These are phyloP conservation scores for Aphelocoma californica DNA, from an alignment of 2,797 vertebrate species.

Conservation along the genomic window DNA sequence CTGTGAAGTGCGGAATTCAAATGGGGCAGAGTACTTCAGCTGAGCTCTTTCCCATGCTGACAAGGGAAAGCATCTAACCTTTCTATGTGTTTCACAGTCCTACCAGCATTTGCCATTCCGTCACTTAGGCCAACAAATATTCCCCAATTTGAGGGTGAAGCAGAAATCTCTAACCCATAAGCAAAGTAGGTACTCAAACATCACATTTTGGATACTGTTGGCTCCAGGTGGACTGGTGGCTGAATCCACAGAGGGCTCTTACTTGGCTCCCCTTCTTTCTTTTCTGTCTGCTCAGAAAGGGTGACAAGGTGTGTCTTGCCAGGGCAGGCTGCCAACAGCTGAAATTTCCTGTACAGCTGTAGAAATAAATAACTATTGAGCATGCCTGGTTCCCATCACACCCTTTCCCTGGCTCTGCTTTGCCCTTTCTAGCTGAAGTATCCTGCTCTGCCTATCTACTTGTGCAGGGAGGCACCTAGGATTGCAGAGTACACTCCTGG, in stretches of 20 bases:
- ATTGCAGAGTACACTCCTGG: accelerated
- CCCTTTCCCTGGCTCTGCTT: neutral
- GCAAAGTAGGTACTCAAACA: neutral
- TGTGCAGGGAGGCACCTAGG: neutral
- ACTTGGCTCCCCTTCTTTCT: neutral
- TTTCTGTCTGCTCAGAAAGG: neutral
- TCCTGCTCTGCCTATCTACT: neutral
- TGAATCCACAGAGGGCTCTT: neutral
- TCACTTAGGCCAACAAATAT: neutral
- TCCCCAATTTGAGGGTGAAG: neutral
- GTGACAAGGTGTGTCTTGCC: slow-evolving; percentile 21
- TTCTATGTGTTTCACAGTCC: neutral
- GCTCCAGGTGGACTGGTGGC: neutral
- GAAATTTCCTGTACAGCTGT: slow-evolving; percentile 35
- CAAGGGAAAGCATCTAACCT: neutral
- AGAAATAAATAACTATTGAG: slow-evolving; percentile 28
- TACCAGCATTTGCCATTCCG: neutral
- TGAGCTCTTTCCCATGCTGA: neutral
- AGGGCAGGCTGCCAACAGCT: slow-evolving; percentile 27
- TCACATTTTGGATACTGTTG: accelerated
- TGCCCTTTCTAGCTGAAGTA: neutral
- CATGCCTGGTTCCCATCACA: neutral
- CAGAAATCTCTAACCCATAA: neutral
- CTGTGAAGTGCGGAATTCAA: neutral
- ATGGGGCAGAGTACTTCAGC: neutral